Evolutionary conservation across 2,888 invertebrate genomes (phyloP), one percentile per base, ranked within the genome.

Genomic region (Hybos culiciformis): DNA sequence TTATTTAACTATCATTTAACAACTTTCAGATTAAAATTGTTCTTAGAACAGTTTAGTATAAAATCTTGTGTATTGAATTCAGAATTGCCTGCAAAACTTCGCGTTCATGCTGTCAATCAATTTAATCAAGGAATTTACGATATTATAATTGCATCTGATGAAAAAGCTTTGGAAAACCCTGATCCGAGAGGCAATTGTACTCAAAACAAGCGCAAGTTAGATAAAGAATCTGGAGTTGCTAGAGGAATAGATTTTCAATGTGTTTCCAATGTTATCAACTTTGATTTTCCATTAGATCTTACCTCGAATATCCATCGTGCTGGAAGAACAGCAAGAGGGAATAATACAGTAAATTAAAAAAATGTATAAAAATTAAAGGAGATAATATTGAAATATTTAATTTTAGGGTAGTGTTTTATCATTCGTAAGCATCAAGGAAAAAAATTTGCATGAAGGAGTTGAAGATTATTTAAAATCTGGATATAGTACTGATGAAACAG

Each of bases 181-280:
- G 74, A 74, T n/a, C 50, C 45, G 26, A 46, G 46, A 20, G 38
- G 21, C 26, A 7, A n/a, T 7, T 20, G 12, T 20, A 29, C 33
- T 21, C 47, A 42, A 24, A 45, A 68, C 5, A 74, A 75, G 51
- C 72, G 82, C 17, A 80, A 76, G 54, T 80, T 78, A 52, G 94
- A 94, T 63, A 83, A 82, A 55, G 98, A 98, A 65, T 93, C 91
- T 1, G 94, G 97, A 12, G 88, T 93, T 12, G 86, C 96, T 0
- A 75, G 98, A 46, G 98, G 98, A 41, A 94, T 99, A 43, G 98
- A 99, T 69, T 99, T 98, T 64, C 94, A 96, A 57, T 84, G 82
- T 63, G 96, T 99, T 0, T 79, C 94, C 7, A 97, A 97, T 68
- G 92, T 99, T 1, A 82, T 99, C 45, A 99, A 99, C 69, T 98